Conservation (phyloP, 2,888 invertebrate genomes). For the Caenorhabditis sulstoni region DNA sequence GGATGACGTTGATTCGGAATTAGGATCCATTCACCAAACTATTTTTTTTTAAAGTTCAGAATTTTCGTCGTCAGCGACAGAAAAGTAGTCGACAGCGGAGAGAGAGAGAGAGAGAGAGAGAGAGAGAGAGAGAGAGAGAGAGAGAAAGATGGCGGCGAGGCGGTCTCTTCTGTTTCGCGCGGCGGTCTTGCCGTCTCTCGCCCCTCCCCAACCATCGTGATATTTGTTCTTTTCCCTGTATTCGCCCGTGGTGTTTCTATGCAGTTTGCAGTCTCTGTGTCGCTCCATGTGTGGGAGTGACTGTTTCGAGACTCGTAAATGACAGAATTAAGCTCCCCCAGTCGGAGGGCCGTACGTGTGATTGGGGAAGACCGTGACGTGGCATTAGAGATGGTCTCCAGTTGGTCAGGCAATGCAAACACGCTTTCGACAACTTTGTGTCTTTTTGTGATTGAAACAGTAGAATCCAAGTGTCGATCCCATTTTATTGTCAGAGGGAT, state of each 20-base stretch:
- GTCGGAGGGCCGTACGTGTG: constrained; percentile 8
- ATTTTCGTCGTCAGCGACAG: background rate
- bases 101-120: constrained; percentile 10
- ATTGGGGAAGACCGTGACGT: constrained; percentile 16
- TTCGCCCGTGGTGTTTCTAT: constrained; percentile 19
- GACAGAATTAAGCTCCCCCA: constrained; percentile 2
- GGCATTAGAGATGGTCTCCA: constrained; percentile 22
- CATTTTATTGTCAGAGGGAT: too few relatives aligned
- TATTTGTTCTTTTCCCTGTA: constrained; percentile 34
- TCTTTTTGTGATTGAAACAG: background rate
- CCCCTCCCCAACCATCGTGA: constrained; percentile 22
- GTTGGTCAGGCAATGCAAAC: constrained; percentile 27
- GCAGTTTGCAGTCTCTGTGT: constrained; percentile 13
- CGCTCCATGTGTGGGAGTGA: constrained; percentile 30
- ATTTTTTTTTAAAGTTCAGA: background rate
- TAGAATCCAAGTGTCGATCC: too few relatives aligned
- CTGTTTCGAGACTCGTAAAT: constrained; percentile 10
- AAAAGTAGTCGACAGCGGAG: background rate
- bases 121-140: constrained; percentile 7
- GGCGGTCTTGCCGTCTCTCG: constrained; percentile 5
- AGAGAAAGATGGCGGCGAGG: constrained; percentile 2
- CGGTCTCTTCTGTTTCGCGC: background rate
- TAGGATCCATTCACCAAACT: background rate
- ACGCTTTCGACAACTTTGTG: background rate
- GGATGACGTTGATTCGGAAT: constrained; percentile 1